These are phyloP conservation scores for Leguminivora glycinivorella DNA, from an alignment of 1,140 invertebrate species.

Conservation along the genomic window DNA sequence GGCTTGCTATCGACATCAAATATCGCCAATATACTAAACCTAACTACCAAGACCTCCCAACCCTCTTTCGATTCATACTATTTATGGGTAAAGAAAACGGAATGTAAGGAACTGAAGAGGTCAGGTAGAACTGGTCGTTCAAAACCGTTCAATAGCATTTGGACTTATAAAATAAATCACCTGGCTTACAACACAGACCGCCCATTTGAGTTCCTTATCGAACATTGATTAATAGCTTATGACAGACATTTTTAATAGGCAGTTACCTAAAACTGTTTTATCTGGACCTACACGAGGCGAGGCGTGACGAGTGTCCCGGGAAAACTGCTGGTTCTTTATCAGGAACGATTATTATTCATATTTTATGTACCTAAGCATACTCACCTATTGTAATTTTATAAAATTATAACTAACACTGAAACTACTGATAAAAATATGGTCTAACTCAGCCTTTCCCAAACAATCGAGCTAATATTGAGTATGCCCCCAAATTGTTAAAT, in stretches of 20 bases:
- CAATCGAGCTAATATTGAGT: too few species aligned
- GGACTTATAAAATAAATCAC: constrained; percentile 67
- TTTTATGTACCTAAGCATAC: not conserved
- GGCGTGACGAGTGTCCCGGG: constrained; percentile 2
- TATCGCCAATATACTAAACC: constrained; percentile 49
- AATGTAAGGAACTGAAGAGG: not conserved
- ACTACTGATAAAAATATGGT: too few species aligned
- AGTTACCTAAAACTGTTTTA: constrained; percentile 63
- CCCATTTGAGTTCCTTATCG: constrained; percentile 69
- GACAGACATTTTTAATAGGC: constrained; percentile 68
- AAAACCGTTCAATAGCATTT: constrained; percentile 43
- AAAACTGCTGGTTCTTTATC: not conserved
- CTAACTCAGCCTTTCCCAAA: too few species aligned
- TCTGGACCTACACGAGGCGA: constrained; percentile 38
- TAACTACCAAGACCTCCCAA: constrained; percentile 36
- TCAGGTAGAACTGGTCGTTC: constrained; percentile 40
- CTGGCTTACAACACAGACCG: constrained; percentile 59
- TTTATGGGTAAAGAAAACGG: not conserved
- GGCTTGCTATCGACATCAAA: constrained; percentile 44
- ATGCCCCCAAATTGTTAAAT: too few species aligned
- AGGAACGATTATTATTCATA: not conserved
- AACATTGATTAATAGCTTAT: constrained; percentile 74
- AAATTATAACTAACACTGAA: too few species aligned
- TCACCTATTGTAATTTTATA: too few species aligned
- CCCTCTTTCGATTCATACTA: constrained; percentile 18